Conservation (phyloP, 2,113 vertebrate species). For the Menidia beryllina region DNA sequence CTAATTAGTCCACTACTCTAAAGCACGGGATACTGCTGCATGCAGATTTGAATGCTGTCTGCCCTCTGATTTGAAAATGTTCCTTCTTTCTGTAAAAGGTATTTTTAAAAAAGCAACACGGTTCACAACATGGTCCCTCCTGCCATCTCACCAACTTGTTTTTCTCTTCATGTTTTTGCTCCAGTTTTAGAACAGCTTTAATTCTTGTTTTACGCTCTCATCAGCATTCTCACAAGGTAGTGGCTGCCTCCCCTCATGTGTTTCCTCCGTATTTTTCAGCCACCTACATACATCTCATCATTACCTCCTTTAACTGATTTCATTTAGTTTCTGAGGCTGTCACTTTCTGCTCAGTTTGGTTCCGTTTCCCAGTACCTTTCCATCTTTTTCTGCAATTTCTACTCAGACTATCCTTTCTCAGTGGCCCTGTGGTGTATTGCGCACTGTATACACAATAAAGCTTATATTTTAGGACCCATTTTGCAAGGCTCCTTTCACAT, state of each 20-base stretch:
- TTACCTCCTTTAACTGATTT: slow-evolving; percentile 68
- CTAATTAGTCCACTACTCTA: background rate
- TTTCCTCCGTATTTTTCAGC: slow-evolving; percentile 21
- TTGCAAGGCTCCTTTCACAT: slow-evolving; percentile 2
- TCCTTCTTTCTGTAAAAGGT: background rate
- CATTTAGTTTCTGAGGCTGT: slow-evolving; percentile 71
- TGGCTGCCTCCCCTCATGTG: slow-evolving; percentile 15
- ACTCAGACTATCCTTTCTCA: slow-evolving; percentile 47
- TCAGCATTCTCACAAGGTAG: slow-evolving; percentile 21
- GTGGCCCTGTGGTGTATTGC: too few species aligned
- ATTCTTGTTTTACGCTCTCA: slow-evolving; percentile 21
- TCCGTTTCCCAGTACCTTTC: slow-evolving; percentile 47
- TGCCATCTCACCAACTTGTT: background rate
- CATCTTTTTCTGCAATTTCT: slow-evolving; percentile 34
- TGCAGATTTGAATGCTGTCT: background rate
- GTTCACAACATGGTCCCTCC: slow-evolving; percentile 15
- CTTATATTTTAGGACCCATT: slow-evolving; percentile 23
- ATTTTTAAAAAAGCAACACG: background rate
- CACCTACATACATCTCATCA: slow-evolving; percentile 35
- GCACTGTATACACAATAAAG: slow-evolving; percentile 33
- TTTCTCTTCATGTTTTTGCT: slow-evolving; percentile 14
- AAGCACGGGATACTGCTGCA: background rate
- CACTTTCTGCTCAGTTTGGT: slow-evolving; percentile 58
- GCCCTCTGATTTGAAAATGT: background rate
- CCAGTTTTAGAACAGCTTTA: slow-evolving; percentile 23